These are phyloP conservation scores for Ailuropoda melanoleuca DNA, from an alignment of 2,113 vertebrate genomes.

Conservation along the genomic window DNA sequence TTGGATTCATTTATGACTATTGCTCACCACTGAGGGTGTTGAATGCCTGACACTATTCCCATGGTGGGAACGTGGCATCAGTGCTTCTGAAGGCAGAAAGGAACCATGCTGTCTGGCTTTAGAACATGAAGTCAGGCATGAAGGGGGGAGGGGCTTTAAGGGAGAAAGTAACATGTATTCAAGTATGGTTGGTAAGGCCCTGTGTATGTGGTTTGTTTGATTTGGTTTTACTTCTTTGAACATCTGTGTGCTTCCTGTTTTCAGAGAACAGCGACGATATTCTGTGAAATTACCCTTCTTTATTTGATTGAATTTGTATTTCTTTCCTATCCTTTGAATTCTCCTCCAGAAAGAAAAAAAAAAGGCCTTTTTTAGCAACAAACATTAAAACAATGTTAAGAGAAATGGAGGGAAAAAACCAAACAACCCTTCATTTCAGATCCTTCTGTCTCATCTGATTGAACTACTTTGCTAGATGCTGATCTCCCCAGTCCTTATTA, in stretches of 20 bases:
- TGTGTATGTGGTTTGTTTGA: slow-evolving; percentile 41
- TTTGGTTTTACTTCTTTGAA: slow-evolving; percentile 35
- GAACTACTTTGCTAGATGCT: neutral
- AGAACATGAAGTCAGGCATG: neutral
- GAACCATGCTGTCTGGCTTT: neutral
- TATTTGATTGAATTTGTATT: neutral
- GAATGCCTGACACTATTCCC: neutral
- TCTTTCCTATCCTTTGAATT: neutral
- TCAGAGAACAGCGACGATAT: slow-evolving; percentile 39
- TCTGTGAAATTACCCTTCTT: slow-evolving; percentile 32
- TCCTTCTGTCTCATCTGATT: neutral
- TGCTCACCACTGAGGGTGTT: neutral
- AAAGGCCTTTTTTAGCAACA: neutral
- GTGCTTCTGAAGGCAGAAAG: neutral
- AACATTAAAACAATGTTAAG: slow-evolving; percentile 5
- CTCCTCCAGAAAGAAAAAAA: neutral
- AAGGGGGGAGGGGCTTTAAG: neutral
- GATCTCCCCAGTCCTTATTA: neutral
- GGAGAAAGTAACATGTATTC: neutral
- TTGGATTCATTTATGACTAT: neutral
- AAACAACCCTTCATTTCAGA: neutral
- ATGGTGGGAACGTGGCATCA: neutral
- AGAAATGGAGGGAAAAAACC: neutral
- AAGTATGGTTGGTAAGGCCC: neutral
- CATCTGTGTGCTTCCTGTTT: slow-evolving; percentile 61